phyloP scores from a whole-genome alignment of 1,140 invertebrate genomes.

The Lepidostoma basale region DNA sequence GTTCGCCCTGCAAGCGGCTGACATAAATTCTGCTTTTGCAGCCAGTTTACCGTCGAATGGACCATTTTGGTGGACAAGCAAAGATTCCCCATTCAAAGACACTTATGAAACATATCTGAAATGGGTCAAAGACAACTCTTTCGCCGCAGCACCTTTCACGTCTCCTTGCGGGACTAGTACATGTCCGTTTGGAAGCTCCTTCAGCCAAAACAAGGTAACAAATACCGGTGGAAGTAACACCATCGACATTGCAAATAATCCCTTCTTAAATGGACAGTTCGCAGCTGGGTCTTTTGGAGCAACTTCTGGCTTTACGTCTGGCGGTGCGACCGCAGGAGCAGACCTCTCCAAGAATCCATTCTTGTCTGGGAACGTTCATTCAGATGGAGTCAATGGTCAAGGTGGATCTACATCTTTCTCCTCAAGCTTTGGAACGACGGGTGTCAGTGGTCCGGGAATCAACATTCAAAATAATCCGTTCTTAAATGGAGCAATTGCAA shows the following conservation, averaged over 20 bases:
- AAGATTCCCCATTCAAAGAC: slow-evolving; percentile 61
- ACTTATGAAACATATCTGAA: slow-evolving; percentile 51
- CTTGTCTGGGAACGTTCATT: slow-evolving; percentile 45
- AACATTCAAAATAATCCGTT: slow-evolving; percentile 31
- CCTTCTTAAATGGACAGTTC: slow-evolving; percentile 55
- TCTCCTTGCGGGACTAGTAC: slow-evolving; percentile 34
- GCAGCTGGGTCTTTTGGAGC: slow-evolving; percentile 44
- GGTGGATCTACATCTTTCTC: background rate
- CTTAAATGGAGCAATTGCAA: slow-evolving; percentile 13
- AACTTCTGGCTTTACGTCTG: slow-evolving; percentile 46
- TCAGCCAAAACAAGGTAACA: slow-evolving; percentile 3
- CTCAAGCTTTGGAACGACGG: slow-evolving; percentile 18
- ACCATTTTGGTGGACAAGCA: slow-evolving; percentile 63
- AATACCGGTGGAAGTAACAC: slow-evolving; percentile 32
- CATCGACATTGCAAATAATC: slow-evolving; percentile 52
- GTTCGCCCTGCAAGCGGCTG: slow-evolving; percentile 51
- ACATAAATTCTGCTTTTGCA: slow-evolving; percentile 48
- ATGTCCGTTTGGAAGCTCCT: slow-evolving; percentile 31
- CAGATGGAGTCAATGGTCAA: background rate
- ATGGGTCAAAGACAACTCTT: slow-evolving; percentile 46
- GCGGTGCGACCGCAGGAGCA: slow-evolving; percentile 43
- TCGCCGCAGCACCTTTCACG: slow-evolving; percentile 32
- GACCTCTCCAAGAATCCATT: slow-evolving; percentile 51
- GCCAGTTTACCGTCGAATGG: slow-evolving; percentile 47
- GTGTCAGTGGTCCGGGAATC: slow-evolving; percentile 14